These are phyloP conservation scores for Brachionus koreanus DNA, from an alignment of 1,140 invertebrate species.

Conservation along the genomic window DNA sequence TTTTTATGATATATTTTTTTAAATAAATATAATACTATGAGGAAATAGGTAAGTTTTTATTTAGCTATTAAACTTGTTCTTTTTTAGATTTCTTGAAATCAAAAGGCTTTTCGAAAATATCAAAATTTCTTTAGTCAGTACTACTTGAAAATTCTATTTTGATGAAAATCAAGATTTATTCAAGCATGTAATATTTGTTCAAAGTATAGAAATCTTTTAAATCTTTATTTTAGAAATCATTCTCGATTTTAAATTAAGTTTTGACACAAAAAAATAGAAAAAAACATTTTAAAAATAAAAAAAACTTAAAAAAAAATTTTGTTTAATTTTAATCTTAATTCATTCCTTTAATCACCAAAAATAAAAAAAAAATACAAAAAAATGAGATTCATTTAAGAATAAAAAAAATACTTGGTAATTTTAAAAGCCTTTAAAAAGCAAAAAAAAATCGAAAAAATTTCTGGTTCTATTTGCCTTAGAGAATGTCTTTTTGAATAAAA, in stretches of 20 bases:
- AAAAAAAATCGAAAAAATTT: background rate
- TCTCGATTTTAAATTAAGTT: background rate
- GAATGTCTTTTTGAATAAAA: background rate
- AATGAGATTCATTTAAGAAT: conserved; percentile 1
- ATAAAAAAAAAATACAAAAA: background rate
- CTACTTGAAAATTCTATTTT: no score
- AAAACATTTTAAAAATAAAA: background rate
- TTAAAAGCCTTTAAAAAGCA: background rate
- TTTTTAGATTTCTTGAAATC: no score
- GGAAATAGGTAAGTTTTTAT: no score
- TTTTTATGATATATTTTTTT: no score
- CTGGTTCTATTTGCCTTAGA: background rate
- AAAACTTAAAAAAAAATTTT: background rate
- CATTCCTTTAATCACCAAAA: background rate
- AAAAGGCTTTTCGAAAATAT: no score
- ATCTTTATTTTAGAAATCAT: background rate
- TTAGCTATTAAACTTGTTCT: no score
- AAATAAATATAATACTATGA: no score
- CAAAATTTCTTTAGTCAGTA: no score
- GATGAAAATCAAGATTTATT: no score
- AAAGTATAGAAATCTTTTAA: background rate
- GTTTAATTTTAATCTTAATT: background rate
- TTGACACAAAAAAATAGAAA: background rate
- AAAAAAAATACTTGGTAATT: background rate
- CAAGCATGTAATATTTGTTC: no score